phyloP scores from a whole-genome alignment of 2,797 vertebrate species.

The Bovichtus diacanthus region DNA sequence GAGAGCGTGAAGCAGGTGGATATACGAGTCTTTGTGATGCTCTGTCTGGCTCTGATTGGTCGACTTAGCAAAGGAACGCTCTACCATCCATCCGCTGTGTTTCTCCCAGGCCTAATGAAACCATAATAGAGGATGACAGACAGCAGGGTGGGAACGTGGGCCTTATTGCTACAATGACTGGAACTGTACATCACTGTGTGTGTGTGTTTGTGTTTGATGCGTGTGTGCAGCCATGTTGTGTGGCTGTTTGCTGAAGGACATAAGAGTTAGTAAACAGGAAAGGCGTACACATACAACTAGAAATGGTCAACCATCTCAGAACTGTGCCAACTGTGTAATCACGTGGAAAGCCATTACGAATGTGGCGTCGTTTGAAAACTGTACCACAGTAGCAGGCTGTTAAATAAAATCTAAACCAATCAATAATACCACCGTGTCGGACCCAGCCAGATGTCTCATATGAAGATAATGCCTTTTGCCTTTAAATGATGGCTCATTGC shows the following conservation, averaged over 20 bases:
- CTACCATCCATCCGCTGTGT: constrained; percentile 50
- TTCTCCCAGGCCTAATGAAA: constrained; percentile 63
- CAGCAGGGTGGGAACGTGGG: constrained; percentile 38
- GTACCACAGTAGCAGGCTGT: constrained; percentile 24
- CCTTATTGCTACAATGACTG: constrained; percentile 49
- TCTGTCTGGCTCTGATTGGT: constrained; percentile 54
- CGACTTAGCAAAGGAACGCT: constrained; percentile 50
- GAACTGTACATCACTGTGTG: constrained; percentile 23
- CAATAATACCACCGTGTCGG: constrained; percentile 46
- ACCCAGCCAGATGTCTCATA: constrained; percentile 60
- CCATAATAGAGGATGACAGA: constrained; percentile 70
- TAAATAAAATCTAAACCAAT: constrained; percentile 59
- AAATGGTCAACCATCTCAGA: constrained; percentile 17
- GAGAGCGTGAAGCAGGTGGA: constrained; percentile 43
- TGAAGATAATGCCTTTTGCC: constrained; percentile 51
- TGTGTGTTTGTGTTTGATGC: constrained; percentile 16
- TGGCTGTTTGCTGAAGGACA: not conserved
- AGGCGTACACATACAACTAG: constrained; percentile 3
- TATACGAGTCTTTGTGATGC: constrained; percentile 33
- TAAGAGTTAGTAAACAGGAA: constrained; percentile 14
- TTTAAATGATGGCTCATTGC: constrained; percentile 56
- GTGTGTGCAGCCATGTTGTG: not conserved
- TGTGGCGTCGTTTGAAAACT: constrained; percentile 49
- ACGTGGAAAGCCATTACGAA: constrained; percentile 56
- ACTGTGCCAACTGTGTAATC: constrained; percentile 50